Percentiles rank a stretch among this genome's conserved stretches.
Conservation (phyloP, 2,113 vertebrate genomes). For the Notarius quadriscutis region DNA sequence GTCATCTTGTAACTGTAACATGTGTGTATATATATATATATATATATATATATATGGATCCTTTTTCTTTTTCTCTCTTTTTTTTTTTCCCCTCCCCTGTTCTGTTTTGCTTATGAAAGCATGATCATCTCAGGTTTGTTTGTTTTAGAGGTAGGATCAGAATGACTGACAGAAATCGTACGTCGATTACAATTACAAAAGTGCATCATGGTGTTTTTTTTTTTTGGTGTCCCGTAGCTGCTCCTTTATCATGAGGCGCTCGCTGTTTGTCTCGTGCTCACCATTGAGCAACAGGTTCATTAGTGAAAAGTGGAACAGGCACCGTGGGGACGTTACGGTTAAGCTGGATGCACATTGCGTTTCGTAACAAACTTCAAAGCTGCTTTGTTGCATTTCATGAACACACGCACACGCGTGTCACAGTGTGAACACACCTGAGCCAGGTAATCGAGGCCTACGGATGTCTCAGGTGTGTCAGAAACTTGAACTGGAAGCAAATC, state of each 20-base stretch:
- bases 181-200: no score
- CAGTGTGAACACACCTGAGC: background rate
- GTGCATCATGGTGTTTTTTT: no score
- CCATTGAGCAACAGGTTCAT: background rate
- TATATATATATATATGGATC: background rate
- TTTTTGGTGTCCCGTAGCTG: background rate
- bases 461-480: conserved; percentile 3
- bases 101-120: background rate
- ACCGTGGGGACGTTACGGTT: no score
- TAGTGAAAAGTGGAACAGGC: no score
- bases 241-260: background rate
- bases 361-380: background rate
- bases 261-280: background rate
- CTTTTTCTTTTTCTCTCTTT: background rate
- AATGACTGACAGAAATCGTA: no score
- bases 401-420: background rate
- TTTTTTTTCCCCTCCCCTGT: no score
- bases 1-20: no score
- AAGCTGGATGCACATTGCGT: background rate
- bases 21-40: no score
- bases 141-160: no score
- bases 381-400: background rate
- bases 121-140: background rate
- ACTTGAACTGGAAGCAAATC: background rate
- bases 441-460: background rate